Evolutionary conservation across 1,140 invertebrate species (phyloP), one percentile per base, ranked within the genome.

Genomic region (Atopsyche davidsoni): DNA sequence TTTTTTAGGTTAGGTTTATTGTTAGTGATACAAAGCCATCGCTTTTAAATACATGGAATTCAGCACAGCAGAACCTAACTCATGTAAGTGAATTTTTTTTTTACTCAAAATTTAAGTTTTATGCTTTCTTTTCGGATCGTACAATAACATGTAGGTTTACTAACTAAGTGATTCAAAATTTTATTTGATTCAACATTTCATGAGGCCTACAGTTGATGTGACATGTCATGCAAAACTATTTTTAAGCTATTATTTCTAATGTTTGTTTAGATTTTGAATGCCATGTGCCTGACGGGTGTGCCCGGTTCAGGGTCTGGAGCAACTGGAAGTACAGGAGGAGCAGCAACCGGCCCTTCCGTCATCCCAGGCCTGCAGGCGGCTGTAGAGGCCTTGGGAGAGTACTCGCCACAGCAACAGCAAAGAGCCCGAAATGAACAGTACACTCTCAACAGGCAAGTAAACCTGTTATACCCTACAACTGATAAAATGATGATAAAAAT

Each of bases 341-440:
- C 64, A 13, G 69, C 69, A 1, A 50, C 67, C 2, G 60, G 64
- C 2, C 70, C 70, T 16, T 71, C 70, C 17, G 83, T 95, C 13
- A 81, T 92, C 17, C 87, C 89, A 58, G 92, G 92, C 1, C 69
- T 96, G 9, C 78, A 83, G 54, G 81, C 86, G n/a, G 92, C 92
- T 0, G 84, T 96, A 25, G 88, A 93, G 70, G 82, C 85, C 0
- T 62, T 96, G 1, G 85, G 83, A 41, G 86, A 95, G 67, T 81
- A 83, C 38, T 89, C 89, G 1, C 83, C 89, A 35, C 72, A 61
- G 25, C 72, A 74, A 53, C 46, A 63, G 14, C 46, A 64, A 7
- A 47, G 51, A 64, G 78, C 58, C 66, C 75, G 59, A 72, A 76
- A 63, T 60, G 80, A 66, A 66, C 75, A 51, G 66, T 77, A 36